Percentiles rank a stretch among this genome's conserved stretches.
Evolutionary conservation across 2,797 vertebrate genomes (phyloP).

Genomic region (Enteromius afrohamiltoni): DNA sequence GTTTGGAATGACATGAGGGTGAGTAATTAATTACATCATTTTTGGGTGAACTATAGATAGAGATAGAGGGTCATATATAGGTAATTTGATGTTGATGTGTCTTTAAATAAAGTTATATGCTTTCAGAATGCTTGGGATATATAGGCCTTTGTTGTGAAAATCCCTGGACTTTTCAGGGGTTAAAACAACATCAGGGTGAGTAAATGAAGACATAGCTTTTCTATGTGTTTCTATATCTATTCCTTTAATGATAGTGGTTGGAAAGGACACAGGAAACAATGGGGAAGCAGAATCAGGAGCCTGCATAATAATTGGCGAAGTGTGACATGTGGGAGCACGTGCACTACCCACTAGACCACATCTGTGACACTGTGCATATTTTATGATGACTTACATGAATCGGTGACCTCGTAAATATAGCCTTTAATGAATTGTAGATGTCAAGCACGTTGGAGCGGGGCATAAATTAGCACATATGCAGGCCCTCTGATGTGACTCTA

Average conservation of each 20-base stretch:
- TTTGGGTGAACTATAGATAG: background rate
- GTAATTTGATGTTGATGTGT: background rate
- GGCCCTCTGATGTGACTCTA: constrained; percentile 52
- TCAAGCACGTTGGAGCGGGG: constrained; percentile 10
- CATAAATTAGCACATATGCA: constrained; percentile 41
- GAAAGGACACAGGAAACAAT: background rate
- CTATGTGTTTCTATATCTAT: background rate
- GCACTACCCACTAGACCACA: constrained; percentile 18
- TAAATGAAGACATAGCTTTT: background rate
- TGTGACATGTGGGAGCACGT: background rate
- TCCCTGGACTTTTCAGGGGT: background rate
- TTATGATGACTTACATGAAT: constrained; percentile 40
- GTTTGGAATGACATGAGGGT: background rate
- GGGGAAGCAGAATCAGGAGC: background rate
- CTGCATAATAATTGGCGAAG: background rate
- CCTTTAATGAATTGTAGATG: constrained; percentile 41
- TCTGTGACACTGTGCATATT: constrained; percentile 18
- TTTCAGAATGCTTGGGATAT: background rate
- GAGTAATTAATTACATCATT: background rate
- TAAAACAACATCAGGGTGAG: background rate
- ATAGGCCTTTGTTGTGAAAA: background rate
- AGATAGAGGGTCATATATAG: background rate
- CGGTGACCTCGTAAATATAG: background rate
- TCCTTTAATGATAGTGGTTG: background rate
- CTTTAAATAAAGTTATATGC: background rate